Percentiles rank a stretch among this genome's conserved stretches.
phyloP scores from a whole-genome alignment of 2,888 invertebrate species.

The Himalopsyche anomala region DNA sequence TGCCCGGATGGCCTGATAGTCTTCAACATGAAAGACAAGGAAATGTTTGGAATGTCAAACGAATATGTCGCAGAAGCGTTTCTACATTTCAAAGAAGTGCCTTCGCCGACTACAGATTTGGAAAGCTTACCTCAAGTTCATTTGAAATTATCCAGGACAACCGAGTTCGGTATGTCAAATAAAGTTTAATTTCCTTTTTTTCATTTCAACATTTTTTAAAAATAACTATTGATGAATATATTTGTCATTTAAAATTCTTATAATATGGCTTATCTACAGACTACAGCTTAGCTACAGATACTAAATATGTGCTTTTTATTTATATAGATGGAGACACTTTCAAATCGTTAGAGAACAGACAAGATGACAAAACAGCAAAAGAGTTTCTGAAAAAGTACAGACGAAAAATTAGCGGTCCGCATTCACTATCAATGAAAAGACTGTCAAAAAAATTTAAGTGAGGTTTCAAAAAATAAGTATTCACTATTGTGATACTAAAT shows the following conservation, averaged over 20 bases:
- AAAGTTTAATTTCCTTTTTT: not conserved
- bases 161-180: conserved; percentile 77
- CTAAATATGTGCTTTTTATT: conserved; percentile 58
- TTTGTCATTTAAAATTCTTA: too few species aligned
- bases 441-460: conserved; percentile 46
- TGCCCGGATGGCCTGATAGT: conserved; percentile 84
- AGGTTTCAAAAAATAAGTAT: not conserved
- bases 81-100: conserved; percentile 86
- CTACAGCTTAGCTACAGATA: too few species aligned
- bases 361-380: conserved; percentile 91
- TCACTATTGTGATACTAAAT: not conserved
- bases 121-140: conserved; percentile 84
- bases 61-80: conserved; percentile 97
- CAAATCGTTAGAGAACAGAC: conserved; percentile 87
- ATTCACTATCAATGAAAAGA: conserved; percentile 63
- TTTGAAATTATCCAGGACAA: conserved; percentile 83
- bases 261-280: too few species aligned
- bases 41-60: conserved; percentile 92
- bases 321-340: conserved; percentile 82
- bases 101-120: conserved; percentile 79
- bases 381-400: conserved; percentile 91
- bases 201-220: not conserved
- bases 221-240: not conserved
- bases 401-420: conserved; percentile 75
- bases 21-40: conserved; percentile 97